Evolutionary conservation across 2,113 vertebrate genomes (phyloP), one percentile per base, ranked within the genome.

Genomic region (Chloropsis cyanopogon): DNA sequence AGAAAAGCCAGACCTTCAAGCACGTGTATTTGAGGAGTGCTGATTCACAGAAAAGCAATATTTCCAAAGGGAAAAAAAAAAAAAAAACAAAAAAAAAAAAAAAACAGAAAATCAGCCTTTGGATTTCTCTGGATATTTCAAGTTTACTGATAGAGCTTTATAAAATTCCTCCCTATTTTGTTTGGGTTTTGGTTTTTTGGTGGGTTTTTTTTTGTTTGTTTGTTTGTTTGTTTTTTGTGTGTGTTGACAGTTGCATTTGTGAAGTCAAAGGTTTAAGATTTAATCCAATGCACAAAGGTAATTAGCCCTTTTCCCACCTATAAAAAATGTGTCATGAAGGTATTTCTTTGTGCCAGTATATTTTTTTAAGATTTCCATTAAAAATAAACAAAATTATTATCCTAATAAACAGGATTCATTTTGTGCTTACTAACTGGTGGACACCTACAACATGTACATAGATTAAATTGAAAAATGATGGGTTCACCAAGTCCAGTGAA

Each of bases 1-100:
- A 57, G 60, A 83, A 61, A 93, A 54, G 15, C 12, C 46, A 80
- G 17, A 69, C 7, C n/a, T 82, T 53, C 11, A 42, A 49, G 11
- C 7, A n/a, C 49, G 41, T 25, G 9, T 3, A 6, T 33, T 37
- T 71, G 42, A 42, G n/a, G 29, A 82, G 17, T 1, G 4, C 44
- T 82, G 22, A 41, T 93, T 71, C 49, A 60, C 15, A 63, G 28
- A 60, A 18, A 56, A 85, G 23, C 14, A 56, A 41, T 80, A 60
- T 76, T 86, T 7, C 23, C 69, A 70, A 22, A 61, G 28, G 10
- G 6, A 7, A 46, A 53, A 19, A 44, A 35, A 46, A 39, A 0
- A 11, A 4, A 4, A n/a, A n/a, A n/a, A n/a, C n/a, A n/a, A n/a
- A 7, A 7, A 46, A 53, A 19, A 44, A 35, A 46, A 39, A 0